Evolutionary conservation across 2,888 invertebrate genomes (phyloP).

Genomic region (Lomographa bimaculata): DNA sequence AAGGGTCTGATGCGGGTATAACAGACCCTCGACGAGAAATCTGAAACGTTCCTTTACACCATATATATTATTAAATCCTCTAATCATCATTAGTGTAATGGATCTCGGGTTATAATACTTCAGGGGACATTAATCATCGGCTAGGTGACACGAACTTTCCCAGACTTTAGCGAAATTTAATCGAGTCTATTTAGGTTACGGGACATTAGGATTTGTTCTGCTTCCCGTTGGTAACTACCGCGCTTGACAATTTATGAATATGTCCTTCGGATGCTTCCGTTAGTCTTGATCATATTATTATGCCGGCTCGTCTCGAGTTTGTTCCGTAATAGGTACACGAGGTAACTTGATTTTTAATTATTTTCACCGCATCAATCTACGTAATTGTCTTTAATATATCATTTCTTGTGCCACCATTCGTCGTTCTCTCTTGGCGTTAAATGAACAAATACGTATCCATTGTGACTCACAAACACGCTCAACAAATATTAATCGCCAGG

Average conservation of each 20-base stretch:
- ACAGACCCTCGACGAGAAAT: slow-evolving; percentile 10
- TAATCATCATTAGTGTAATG: slow-evolving; percentile 22
- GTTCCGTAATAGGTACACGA: slow-evolving; percentile 7
- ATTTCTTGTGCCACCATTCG: too few species aligned
- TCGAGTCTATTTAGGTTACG: slow-evolving; percentile 19
- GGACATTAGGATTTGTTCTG: slow-evolving; percentile 20
- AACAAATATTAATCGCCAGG: slow-evolving; percentile 16
- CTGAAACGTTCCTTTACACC: slow-evolving; percentile 13
- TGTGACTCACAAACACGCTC: slow-evolving; percentile 15
- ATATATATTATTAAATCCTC: slow-evolving; percentile 16
- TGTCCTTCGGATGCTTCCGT: slow-evolving; percentile 16
- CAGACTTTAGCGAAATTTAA: slow-evolving; percentile 15
- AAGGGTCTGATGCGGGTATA: slow-evolving; percentile 54
- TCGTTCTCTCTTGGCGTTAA: slow-evolving; percentile 8
- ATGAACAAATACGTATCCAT: slow-evolving; percentile 18
- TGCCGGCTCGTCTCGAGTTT: slow-evolving; percentile 2
- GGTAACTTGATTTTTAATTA: slow-evolving; percentile 4
- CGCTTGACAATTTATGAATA: slow-evolving; percentile 17
- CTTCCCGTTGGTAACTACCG: slow-evolving; percentile 17
- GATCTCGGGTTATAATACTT: slow-evolving; percentile 13
- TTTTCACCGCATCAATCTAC: not conserved
- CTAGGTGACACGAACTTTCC: slow-evolving; percentile 17
- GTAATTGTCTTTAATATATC: not conserved
- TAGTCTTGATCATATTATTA: slow-evolving; percentile 21
- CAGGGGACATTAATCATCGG: slow-evolving; percentile 27